Evolutionary conservation across 1,140 invertebrate genomes (phyloP), one percentile per base, ranked within the genome.

Genomic region (Frieseomelitta varia): DNA sequence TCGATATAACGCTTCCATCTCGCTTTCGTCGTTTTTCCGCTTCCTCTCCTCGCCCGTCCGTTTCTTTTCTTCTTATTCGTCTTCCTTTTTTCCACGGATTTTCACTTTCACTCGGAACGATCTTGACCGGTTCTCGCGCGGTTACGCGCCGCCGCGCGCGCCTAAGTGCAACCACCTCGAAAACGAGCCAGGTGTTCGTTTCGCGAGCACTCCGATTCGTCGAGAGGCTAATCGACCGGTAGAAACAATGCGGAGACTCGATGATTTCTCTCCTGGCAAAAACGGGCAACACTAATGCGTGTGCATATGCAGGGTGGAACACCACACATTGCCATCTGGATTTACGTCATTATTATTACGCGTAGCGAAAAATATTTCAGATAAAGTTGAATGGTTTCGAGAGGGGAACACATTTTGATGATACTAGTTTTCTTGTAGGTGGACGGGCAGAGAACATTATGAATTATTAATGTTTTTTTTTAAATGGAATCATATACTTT

Each of bases 1-100:
- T 88, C 86, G 81, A 88, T 87, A 85, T 72, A 58, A 47, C 84
- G 67, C 74, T 47, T 8, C 39, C 39, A 47, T 47, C 39, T 47
- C 39, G 39, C 8, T 47, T 47, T 47, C 39, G 21, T 47, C 68
- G 34, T 69, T 58, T n/a, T 56, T 39, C 47, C 69, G 27, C 51
- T 82, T 58, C 51, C 82, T 58, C 27, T 58, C 27, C 15, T 58
- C 15, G 58, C 30, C 39, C 39, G 39, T 47, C 0, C 8, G 8
- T 47, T 47, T 47, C 39, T 15, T 15, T n/a, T 61, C 55, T 8
- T 47, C 8, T 47, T 47, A 4, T 39, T 6, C 6, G 0, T 39
- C 6, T 47, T 10, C 8, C 6, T 47, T 6, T 39, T 71, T 76
- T 71, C 69, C 63, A 34, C 2, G 21, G 58, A 84, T 79, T 79